Conservation (phyloP, 2,113 vertebrate species). For the Corvus cornix region DNA sequence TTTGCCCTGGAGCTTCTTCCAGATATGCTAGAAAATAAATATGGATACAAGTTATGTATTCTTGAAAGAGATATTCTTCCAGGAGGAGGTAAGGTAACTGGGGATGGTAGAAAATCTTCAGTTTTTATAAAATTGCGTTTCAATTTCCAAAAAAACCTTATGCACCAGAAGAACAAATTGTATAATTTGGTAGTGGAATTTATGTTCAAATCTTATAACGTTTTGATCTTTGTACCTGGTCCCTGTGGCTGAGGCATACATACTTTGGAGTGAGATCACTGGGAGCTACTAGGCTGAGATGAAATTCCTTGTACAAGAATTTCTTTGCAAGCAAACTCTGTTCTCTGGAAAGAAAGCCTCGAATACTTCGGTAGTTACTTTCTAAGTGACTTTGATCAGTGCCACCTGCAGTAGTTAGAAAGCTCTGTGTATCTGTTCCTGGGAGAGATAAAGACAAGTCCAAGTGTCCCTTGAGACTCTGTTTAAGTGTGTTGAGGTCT, state of each 20-base stretch:
- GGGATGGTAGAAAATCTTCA: background rate
- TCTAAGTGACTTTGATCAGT: background rate
- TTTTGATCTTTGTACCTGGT: background rate
- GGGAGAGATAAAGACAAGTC: background rate
- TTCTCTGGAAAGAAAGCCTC: background rate
- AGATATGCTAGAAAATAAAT: conserved; percentile 80
- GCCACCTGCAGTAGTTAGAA: background rate
- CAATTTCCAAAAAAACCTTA: background rate
- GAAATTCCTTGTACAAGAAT: background rate
- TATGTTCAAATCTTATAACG: background rate
- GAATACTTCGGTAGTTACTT: background rate
- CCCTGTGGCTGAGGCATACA: rapidly evolving
- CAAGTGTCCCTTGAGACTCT: background rate
- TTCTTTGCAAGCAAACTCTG: background rate
- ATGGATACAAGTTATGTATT: conserved; percentile 85
- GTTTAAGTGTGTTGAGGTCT: background rate
- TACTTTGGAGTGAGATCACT: background rate
- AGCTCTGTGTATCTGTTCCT: background rate
- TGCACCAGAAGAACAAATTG: background rate
- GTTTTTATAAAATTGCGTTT: background rate
- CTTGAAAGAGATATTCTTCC: conserved; percentile 87
- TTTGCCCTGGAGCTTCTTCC: conserved; percentile 78
- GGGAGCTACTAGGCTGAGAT: background rate
- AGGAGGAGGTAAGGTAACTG: conserved; percentile 81
- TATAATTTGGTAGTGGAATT: background rate